Evolutionary conservation across 2,797 vertebrate genomes (phyloP), one percentile per base, ranked within the genome.

Genomic region (Crocidura indochinensis): DNA sequence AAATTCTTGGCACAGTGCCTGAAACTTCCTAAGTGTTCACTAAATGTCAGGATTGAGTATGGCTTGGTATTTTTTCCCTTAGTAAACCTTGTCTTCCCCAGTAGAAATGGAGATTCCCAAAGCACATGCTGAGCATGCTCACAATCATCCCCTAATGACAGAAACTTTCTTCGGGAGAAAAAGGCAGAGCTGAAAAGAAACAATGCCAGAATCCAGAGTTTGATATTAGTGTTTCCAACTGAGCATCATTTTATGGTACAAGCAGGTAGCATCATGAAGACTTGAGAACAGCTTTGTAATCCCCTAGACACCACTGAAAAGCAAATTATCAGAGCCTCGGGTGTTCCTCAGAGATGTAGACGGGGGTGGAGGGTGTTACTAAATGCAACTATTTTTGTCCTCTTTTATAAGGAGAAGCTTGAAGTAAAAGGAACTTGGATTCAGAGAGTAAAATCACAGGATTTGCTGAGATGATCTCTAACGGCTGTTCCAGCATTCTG

Each of bases 391-490:
- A 65, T 71, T 95, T 91, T 44, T 90, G 76, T 91, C 91, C 80
- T 84, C 67, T 84, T 95, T 91, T 90, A 88, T 93, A 78, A 93
- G 69, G 85, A 94, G 60, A 87, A 78, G 51, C 69, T 79, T 20
- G 49, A 53, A 93, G 67, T 62, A 78, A 85, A 74, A 49, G 60
- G 78, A 68, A 69, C n/a, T 87, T 87, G 84, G 91, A 87, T 81
- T 73, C 81, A 53, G 80, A 84, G 27, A 84, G 38, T 49, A 78
- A 95, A 81, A 53, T 47, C 53, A 82, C 56, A 46, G 62, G 75
- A 69, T 51, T 65, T 26, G 84, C 87, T 84, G 84, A 83, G 72
- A 65, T 87, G 84, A 83, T 78, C 81, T 69, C 75, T 49, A 46
- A 84, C 51, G 68, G 79, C 11, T 11, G 46, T 77, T 90, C 79